Base-by-base conservation (phyloP, 2,888 invertebrate genomes). In the Morpho achilles region DNA sequence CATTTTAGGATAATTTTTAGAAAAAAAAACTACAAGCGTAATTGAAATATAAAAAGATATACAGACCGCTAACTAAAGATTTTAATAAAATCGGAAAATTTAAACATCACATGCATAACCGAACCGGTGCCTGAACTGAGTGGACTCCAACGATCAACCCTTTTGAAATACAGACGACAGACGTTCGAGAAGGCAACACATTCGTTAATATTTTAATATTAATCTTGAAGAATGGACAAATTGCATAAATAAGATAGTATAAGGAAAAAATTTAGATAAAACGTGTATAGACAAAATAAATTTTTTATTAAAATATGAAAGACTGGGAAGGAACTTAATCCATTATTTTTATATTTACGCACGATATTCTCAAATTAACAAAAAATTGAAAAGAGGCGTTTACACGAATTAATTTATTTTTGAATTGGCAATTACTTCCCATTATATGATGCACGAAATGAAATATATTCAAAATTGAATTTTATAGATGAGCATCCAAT, bases 131-230 rank as follows among this genome's bases (percentile, higher is more conserved):
- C 73, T 72, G 73, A 47, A 77, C 76, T 77, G 76, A 78, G 76
- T 82, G 76, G 76, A 73, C 75, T 74, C 79, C 79, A 82, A 82
- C 77, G 84, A 91, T 91, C 91, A 91, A 91, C 91, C 91, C 91
- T 91, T 91, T 91, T 89, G 91, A 90, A 91, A 87, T 74, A 83
- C 79, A 79, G 78, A 76, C 77, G 77, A 77, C 81, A 72, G 69
- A 70, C 77, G 78, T 71, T 69, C 77, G 76, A 59, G 63, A 73
- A 80, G 76, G 75, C 82, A 82, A 54, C 42, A 54, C 47, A 23
- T 41, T 22, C 45, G 46, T 45, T 32, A 32, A 50, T 8, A 7
- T 32, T 32, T 46, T 46, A 46, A n/a, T 23, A 23, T 32, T 32
- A 5, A 2, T 5, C 32, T 32, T 32, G 5, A 2, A 23, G 4